Percentiles rank a stretch among this genome's conserved stretches.
Evolutionary conservation across 2,797 vertebrate species (phyloP).

Genomic region (Brachyrhaphis roseni): DNA sequence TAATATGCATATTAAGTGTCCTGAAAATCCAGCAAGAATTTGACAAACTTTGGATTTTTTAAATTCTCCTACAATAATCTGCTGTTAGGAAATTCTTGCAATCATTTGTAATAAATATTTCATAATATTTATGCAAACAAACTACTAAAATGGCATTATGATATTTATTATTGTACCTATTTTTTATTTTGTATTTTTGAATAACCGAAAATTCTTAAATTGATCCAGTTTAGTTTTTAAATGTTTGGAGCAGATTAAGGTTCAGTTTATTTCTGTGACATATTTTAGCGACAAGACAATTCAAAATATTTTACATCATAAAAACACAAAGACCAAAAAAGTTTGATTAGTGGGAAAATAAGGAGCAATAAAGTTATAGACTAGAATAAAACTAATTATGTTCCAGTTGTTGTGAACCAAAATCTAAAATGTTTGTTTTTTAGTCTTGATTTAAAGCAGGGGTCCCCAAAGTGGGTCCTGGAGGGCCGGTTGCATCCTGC

Average conservation of each 20-base stretch:
- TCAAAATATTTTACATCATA: neutral
- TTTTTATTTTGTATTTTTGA: neutral
- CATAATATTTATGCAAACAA: neutral
- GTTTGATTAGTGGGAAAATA: too few relatives aligned
- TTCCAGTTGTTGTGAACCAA: too few relatives aligned
- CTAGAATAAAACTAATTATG: too few relatives aligned
- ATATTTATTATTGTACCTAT: neutral
- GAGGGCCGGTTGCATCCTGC: too few relatives aligned
- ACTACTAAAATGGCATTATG: too few relatives aligned
- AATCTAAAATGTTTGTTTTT: too few relatives aligned
- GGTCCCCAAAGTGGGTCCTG: too few relatives aligned
- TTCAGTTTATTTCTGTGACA: neutral
- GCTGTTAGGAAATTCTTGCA: neutral
- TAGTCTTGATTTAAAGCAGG: too few relatives aligned
- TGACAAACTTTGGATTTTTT: neutral
- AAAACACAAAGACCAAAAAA: neutral
- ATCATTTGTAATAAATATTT: neutral
- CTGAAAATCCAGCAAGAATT: neutral
- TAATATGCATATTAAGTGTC: too few relatives aligned
- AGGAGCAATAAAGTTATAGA: too few relatives aligned
- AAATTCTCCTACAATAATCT: neutral
- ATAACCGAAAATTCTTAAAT: neutral
- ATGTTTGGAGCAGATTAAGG: neutral
- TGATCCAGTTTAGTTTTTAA: neutral
- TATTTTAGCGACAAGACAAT: too few relatives aligned